Percentiles rank a stretch among this genome's conserved stretches.
Conservation (phyloP, 2,113 vertebrate species). For the Cranoglanis bouderius region DNA sequence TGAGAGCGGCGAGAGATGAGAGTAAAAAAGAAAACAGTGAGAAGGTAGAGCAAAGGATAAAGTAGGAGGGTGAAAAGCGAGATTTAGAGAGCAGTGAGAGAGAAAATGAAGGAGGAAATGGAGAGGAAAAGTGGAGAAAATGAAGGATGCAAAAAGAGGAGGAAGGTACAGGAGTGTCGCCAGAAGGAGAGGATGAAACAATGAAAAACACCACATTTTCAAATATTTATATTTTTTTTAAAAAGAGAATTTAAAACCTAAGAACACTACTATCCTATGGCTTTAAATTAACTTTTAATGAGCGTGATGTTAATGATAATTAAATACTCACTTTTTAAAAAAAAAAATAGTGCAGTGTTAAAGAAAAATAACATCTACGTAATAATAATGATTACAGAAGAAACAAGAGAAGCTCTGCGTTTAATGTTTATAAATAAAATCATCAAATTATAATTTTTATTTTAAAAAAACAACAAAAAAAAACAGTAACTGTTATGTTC, state of each 20-base stretch:
- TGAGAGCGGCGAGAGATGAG: neutral
- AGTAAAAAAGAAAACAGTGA: neutral
- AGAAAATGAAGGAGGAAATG: neutral
- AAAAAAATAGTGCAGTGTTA: constrained; percentile 62
- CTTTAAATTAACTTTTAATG: constrained; percentile 49
- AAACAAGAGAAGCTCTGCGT: constrained; percentile 75
- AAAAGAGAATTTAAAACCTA: neutral
- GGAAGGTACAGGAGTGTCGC: constrained; percentile 18
- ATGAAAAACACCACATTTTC: neutral
- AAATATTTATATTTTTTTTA: neutral
- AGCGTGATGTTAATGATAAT: constrained; percentile 64
- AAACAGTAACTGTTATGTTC: constrained; percentile 65
- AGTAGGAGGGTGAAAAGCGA: no score
- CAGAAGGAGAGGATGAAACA: constrained; percentile 27
- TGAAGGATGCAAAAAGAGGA: neutral
- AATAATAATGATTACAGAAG: constrained; percentile 73
- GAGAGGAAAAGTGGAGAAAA: neutral
- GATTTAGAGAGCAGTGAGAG: neutral
- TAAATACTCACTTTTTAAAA: constrained; percentile 65
- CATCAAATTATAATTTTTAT: neutral
- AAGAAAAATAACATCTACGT: constrained; percentile 67
- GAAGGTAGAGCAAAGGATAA: neutral
- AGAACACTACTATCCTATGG: neutral
- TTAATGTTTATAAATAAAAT: constrained; percentile 59
- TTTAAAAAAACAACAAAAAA: constrained; percentile 55